Base-by-base conservation (phyloP, 1,140 invertebrate genomes). In the Megathymus violae region DNA sequence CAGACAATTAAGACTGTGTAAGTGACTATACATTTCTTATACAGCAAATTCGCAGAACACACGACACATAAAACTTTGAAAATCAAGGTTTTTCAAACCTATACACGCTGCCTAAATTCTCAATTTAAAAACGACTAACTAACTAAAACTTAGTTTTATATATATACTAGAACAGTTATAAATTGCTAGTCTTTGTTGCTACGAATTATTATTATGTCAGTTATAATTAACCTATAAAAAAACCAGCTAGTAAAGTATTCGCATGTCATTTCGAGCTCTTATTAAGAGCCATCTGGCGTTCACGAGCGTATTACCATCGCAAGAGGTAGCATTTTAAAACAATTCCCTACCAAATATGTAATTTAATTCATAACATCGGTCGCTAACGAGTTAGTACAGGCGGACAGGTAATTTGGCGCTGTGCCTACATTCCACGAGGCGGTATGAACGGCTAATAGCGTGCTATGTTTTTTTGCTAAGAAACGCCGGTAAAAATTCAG, bases 321-420 rank as follows among this genome's bases (percentile, higher is more conserved):
- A 31, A n/a, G 1, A 15, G 27, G 25, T 31, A 22, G 47, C 43
- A 52, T 43, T 36, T 38, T 47, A 50, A 62, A 54, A 54, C 17
- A 44, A 54, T 54, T 59, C 48, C 36, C 64, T 47, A 14, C 27
- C 43, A 59, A 59, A 59, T 58, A 58, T 46, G 54, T 58, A 58
- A 34, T 58, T 58, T 77, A 76, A 78, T 77, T 77, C 74, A 77
- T 73, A 82, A 74, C 69, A 74, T 64, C 70, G 50, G 58, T 47
- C 61, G 66, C 71, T 76, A 73, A 76, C 52, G 40, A 58, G 52
- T 58, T 31, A 25, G 41, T 60, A 71, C 67, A 69, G 51, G 48
- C 62, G 38, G 65, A 69, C 72, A 76, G 71, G 80, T 82, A 77
- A 78, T 80, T 82, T 85, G 82, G 82, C 77, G 48, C 43, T 67